phyloP scores from a whole-genome alignment of 2,113 vertebrate species.

The Hypomesus transpacificus region DNA sequence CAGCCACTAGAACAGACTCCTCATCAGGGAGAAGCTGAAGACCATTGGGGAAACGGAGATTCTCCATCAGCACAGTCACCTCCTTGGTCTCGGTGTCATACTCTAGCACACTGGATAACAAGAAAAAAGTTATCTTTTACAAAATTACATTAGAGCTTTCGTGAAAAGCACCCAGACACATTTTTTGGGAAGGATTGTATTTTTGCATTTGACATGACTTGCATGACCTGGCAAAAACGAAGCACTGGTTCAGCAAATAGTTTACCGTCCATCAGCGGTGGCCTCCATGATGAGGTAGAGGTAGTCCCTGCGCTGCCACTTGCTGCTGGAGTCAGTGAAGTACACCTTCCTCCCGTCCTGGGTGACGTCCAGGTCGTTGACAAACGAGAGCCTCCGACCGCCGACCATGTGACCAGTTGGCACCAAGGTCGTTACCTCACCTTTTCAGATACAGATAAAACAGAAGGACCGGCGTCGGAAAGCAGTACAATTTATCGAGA shows the following conservation, averaged over 20 bases:
- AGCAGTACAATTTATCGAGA: too few relatives aligned
- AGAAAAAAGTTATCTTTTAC: constrained; percentile 8
- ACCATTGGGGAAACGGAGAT: constrained; percentile 90
- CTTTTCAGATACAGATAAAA: constrained; percentile 56
- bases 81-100: constrained; percentile 82
- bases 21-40: constrained; percentile 90
- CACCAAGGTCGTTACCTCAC: constrained; percentile 75
- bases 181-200: too few relatives aligned
- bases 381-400: constrained; percentile 85
- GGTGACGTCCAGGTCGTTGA: constrained; percentile 89
- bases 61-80: constrained; percentile 88
- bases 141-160: too few relatives aligned
- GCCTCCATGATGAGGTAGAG: constrained; percentile 88
- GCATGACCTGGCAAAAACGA: neutral
- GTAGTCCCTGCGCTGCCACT: constrained; percentile 90
- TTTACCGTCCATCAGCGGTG: constrained; percentile 87
- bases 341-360: constrained; percentile 90
- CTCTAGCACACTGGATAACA: constrained; percentile 80
- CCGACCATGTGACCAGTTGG: constrained; percentile 74
- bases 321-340: constrained; percentile 95
- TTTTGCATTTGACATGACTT: too few relatives aligned
- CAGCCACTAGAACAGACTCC: constrained; percentile 91
- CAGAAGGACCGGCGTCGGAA: too few relatives aligned
- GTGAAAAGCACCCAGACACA: too few relatives aligned
- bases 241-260: neutral